Base-by-base conservation (phyloP, 2,113 vertebrate species). In the Bettongia penicillata region DNA sequence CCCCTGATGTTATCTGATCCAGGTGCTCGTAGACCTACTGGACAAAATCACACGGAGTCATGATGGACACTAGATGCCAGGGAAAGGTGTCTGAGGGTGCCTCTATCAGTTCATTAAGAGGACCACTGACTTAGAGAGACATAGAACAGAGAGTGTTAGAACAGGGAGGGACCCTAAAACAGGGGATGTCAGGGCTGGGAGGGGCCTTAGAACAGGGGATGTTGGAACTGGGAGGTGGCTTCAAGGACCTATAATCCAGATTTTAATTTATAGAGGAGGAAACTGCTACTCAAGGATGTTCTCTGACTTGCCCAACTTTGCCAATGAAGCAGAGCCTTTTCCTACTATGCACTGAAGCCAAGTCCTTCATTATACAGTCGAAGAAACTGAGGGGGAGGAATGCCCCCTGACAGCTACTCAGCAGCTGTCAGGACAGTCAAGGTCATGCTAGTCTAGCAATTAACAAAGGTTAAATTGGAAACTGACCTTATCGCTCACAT, bases 401-500 rank as follows among this genome's bases (percentile, higher is more conserved):
- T n/a, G 68, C 22, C 16, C 5, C 5, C 1, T 48, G 48, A 48
- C 48, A 48, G 48, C 48, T 43, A 2, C 68, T 84, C 8, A 84
- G 7, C n/a, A 22, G 19, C 19, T 84, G n/a, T 22, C 68, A 84
- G 51, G 51, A 51, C 14, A 10, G 1, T 53, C 3, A 31, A n/a
- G 26, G 14, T 51, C 91, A 24, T 0, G 0, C 4, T 89, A 61
- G 47, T 7, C 8, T 51, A 43, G 24, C 7, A 3, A 1, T 43
- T 61, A 4, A 51, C 6, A 84, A 43, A 55, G 53, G 28, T 0
- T 0, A 14, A 93, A 24, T 37, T 43, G 43, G 7, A 31, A 2
- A 2, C n/a, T n/a, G 31, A 43, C 19, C 23, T 93, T 48, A 19
- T 19, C 52, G 48, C 43, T 9, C 3, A 91, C 0, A 8, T 28